These are phyloP conservation scores for Margarornis squamiger DNA, from an alignment of 2,797 vertebrate genomes.

Conservation along the genomic window DNA sequence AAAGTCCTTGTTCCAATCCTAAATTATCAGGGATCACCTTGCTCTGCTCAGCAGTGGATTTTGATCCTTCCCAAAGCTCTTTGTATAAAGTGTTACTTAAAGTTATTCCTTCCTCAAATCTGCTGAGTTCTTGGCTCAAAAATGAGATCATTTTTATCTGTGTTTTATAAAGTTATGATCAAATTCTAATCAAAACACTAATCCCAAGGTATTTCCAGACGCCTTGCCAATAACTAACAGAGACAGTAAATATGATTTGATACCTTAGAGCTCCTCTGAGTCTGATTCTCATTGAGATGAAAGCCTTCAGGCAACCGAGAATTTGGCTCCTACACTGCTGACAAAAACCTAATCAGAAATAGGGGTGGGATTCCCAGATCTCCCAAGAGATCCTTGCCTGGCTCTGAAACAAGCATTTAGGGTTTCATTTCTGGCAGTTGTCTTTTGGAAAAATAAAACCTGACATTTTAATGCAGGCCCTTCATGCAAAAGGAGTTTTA, in stretches of 20 bases:
- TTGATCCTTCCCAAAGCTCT: slow-evolving; percentile 7
- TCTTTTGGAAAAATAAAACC: slow-evolving; percentile 32
- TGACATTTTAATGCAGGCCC: not conserved
- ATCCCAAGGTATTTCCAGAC: slow-evolving; percentile 53
- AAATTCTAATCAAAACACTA: slow-evolving; percentile 59
- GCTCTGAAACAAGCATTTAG: not conserved
- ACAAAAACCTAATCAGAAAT: slow-evolving; percentile 58
- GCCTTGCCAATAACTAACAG: slow-evolving; percentile 56
- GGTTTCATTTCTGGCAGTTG: slow-evolving; percentile 24
- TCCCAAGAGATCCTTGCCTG: not conserved
- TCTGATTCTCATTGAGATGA: slow-evolving; percentile 61
- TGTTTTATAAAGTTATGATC: slow-evolving; percentile 54
- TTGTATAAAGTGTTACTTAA: slow-evolving; percentile 17
- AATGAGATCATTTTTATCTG: slow-evolving; percentile 33
- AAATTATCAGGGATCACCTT: not conserved
- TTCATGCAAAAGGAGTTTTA: not conserved
- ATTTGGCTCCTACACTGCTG: slow-evolving; percentile 50
- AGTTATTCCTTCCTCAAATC: slow-evolving; percentile 39
- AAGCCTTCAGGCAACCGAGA: slow-evolving; percentile 54
- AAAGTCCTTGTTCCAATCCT: not conserved
- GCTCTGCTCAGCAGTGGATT: not conserved
- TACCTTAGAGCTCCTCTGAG: slow-evolving; percentile 47
- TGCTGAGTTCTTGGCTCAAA: slow-evolving; percentile 37
- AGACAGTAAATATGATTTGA: slow-evolving; percentile 61
- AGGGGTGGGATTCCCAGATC: slow-evolving; percentile 38